These are phyloP conservation scores for Eira barbara DNA, from an alignment of 2,113 vertebrate species.

Conservation along the genomic window DNA sequence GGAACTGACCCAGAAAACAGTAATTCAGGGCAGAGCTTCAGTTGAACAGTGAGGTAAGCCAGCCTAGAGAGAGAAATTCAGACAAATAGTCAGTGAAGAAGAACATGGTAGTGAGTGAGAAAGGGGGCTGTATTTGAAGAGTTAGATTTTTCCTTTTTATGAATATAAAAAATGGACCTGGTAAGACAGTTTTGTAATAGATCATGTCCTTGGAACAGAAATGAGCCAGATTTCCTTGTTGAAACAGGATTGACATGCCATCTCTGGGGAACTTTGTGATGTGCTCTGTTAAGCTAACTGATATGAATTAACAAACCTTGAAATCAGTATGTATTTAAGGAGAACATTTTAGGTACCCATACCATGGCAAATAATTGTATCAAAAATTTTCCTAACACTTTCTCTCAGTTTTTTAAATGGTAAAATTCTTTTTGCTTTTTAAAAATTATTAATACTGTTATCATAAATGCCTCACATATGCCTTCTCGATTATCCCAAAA, in stretches of 20 bases:
- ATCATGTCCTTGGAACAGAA: slow-evolving; percentile 21
- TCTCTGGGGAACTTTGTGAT: not conserved
- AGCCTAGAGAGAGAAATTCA: not conserved
- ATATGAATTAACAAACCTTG: not conserved
- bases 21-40: not conserved
- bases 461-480: not conserved
- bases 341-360: slow-evolving; percentile 1
- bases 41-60: not conserved
- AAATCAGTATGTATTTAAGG: not conserved
- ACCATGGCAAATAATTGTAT: not conserved
- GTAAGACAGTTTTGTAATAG: not conserved
- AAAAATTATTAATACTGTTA: not conserved
- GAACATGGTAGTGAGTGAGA: not conserved
- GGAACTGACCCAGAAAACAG: slow-evolving; percentile 44
- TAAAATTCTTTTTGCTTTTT: slow-evolving; percentile 5
- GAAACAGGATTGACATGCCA: not conserved
- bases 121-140: not conserved
- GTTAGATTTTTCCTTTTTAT: not conserved
- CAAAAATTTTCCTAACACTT: not conserved
- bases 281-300: not conserved
- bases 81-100: not conserved
- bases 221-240: not conserved
- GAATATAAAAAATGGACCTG: not conserved
- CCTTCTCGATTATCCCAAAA: not conserved
- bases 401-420: not conserved